These are phyloP conservation scores for Lonchura striata DNA, from an alignment of 2,113 vertebrate species.

Conservation along the genomic window DNA sequence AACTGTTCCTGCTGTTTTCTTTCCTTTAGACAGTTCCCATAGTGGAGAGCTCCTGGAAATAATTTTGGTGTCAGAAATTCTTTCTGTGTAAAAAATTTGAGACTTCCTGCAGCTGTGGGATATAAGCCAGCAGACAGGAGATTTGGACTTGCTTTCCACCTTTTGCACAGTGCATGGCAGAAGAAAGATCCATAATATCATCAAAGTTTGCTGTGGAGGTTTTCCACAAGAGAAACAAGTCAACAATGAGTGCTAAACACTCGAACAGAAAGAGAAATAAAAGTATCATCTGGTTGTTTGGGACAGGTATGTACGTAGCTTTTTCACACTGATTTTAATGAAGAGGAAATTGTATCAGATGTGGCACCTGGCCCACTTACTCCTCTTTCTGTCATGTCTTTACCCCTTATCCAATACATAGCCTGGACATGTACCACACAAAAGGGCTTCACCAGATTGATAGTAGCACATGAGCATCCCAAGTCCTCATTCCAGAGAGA, in stretches of 20 bases:
- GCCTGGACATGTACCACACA: neutral
- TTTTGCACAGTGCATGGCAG: slow-evolving; percentile 32
- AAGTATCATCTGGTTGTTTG: neutral
- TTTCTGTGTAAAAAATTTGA: slow-evolving; percentile 51
- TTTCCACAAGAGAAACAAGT: neutral
- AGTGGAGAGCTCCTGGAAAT: slow-evolving; percentile 69
- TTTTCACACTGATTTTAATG: neutral
- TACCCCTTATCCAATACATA: neutral
- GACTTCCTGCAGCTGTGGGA: slow-evolving; percentile 55
- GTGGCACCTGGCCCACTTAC: neutral
- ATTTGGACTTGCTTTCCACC: neutral
- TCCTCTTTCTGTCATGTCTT: neutral
- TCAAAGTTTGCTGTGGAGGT: neutral
- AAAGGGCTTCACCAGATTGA: neutral
- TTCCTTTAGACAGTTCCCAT: slow-evolving; percentile 30
- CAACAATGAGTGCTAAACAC: neutral
- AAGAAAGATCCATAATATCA: neutral
- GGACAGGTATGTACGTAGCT: neutral
- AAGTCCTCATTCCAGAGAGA: neutral
- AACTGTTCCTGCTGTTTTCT: slow-evolving; percentile 22
- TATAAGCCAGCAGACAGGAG: slow-evolving; percentile 27
- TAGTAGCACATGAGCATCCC: neutral
- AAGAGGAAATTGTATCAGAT: neutral
- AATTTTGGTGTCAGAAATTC: slow-evolving; percentile 55
- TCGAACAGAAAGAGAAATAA: neutral